Base-by-base conservation (phyloP, 2,113 vertebrate genomes). In the Cyprinodon tularosa region DNA sequence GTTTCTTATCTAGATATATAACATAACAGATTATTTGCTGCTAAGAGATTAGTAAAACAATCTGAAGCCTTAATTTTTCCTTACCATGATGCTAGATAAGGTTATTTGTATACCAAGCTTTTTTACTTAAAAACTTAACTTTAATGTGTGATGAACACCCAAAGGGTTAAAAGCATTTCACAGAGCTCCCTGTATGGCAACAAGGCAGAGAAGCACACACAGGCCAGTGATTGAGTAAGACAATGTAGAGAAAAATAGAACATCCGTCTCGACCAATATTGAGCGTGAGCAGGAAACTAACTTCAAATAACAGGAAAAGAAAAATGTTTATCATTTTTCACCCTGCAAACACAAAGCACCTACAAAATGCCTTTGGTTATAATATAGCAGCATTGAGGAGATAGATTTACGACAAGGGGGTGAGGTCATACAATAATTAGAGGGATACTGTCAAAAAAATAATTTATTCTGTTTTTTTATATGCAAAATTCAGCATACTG, bases 391-490 rank as follows among this genome's bases (percentile, higher is more conserved):
- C 74, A 45, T 86, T 81, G 72, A 83, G 74, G 42, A 77, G 76
- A 78, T 85, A 76, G 14, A 64, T 62, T 66, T 62, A 64, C 79
- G 45, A n/a, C 36, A 12, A 72, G 53, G 68, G 68, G 62, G 62
- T 84, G 57, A 48, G 79, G 60, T 82, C 68, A 82, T 81, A 61
- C 82, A 47, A 73, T 78, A 90, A 89, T 78, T 85, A 39, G 85
- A 86, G 42, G 77, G 71, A 71, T 84, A 72, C 74, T 53, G 68
- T 45, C 39, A 38, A 38, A 44, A 62, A 78, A 80, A 82, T 66
- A 62, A 75, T 76, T 82, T 45, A 78, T 81, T 44, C 7, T 36
- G 63, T 57, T 20, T 50, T 50, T 78, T 86, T 73, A 67, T 83
- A 53, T 86, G 84, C 64, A 78, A 42, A 82, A 77, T 77, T 75